Base-by-base conservation (phyloP, 2,113 vertebrate species). In the Leptobrachium leishanense region DNA sequence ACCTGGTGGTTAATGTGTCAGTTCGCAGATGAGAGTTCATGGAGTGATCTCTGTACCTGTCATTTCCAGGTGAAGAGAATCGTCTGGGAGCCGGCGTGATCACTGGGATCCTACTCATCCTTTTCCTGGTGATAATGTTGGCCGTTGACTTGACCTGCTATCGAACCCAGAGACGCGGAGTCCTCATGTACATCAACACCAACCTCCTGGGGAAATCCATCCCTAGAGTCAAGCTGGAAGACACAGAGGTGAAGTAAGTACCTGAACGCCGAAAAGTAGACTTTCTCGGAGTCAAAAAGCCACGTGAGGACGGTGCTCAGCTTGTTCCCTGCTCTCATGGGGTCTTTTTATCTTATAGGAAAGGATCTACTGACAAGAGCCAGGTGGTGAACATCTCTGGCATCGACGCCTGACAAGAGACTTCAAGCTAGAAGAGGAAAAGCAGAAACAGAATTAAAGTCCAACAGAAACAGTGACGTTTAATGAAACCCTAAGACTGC, bases 61-160 rank as follows among this genome's bases (percentile, higher is more conserved):
- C 31, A 46, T 31, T 67, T 84, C 64, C 10, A 83, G 67, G 6
- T 2, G 67, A 64, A 11, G 5, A 73, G 0, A 81, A 81, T 68
- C 43, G 73, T 40, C 54, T 95, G 79, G 92, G 92, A 42, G 92
- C 89, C 82, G 92, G 90, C 43, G 86, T 76, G 1, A 85, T 94
- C 64, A 84, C 87, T 4, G 91, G 86, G 53, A 90, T 95, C 0
- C 86, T 95, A 42, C 84, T 95, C 72, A 43, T 92, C 67, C 86
- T 94, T 75, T 90, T 95, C 81, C 66, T 95, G 80, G 31, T 91
- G 77, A 76, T 93, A 8, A 84, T 94, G 81, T 50, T 93, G 7
- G 86, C 82, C 0, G 88, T 94, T 3, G 94, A 95, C 50, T 89
- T 86, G 62, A 88, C 89, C 71, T 95, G 94, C 77, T 95, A 91